Evolutionary conservation across 2,888 invertebrate genomes (phyloP), one percentile per base, ranked within the genome.

Genomic region (Pasiphila rectangulata): DNA sequence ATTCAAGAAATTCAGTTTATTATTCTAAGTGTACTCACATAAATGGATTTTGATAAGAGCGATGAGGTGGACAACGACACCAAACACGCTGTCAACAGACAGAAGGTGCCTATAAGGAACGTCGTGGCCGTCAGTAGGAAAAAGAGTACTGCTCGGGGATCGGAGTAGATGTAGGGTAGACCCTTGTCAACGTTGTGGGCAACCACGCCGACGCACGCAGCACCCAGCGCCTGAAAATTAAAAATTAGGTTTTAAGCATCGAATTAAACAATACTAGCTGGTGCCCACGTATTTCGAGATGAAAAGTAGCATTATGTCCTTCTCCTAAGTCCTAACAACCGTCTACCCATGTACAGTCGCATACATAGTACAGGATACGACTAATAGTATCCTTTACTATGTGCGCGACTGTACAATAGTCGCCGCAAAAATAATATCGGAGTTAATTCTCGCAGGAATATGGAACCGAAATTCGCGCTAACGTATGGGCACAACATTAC

Each of bases 21-120:
- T 19, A 27, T 32, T 23, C 15, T 15, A 3, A 35, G 2, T 19
- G 9, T 70, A 93, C 94, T 93, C 80, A 94, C 94, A 64, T 92
- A 93, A 56, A 93, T 90, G 1, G 94, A 96, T 85, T 96, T 96
- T 1, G 95, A 91, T 64, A 96, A 92, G 59, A 96, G 93, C 20
- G 94, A 92, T n/a, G 95, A 93, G 0, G 96, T 94, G 9, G 95
- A 92, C 36, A 95, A 86, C 1, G 96, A 96, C 19, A 93, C 84
- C n/a, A 96, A 63, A 61, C 94, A 95, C 0, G 96, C 91, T 2
- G 93, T 67, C 25, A 96, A 77, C 27, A 96, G 74, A 55, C 95
- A 91, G 67, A 94, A 94, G 13, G 95, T 96, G 39, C 94, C 93
- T 51, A 96, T 92, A 72, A 96, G 90, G 70, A 95, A 96, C 9